Evolutionary conservation across 2,888 invertebrate genomes (phyloP).

Genomic region (Conus canariensis): DNA sequence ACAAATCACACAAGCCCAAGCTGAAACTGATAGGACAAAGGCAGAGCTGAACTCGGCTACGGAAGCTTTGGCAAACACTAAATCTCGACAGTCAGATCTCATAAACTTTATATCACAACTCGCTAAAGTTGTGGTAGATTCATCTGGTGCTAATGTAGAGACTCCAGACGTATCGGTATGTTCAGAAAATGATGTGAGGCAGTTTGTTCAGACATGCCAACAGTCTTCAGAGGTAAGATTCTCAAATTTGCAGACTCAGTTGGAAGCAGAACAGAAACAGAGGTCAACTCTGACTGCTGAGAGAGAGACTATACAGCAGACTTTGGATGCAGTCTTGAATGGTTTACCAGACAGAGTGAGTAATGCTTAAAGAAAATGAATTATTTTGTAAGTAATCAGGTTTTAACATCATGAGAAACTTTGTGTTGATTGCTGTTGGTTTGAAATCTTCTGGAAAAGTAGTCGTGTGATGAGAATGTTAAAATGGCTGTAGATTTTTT

Average conservation of each 20-base stretch:
- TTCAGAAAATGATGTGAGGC: not conserved
- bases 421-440: too few species aligned
- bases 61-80: constrained; percentile 39
- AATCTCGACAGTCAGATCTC: constrained; percentile 21
- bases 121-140: not conserved
- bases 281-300: not conserved
- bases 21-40: constrained; percentile 32
- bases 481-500: too few species aligned
- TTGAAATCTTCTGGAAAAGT: too few species aligned
- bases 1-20: constrained; percentile 37
- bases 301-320: not conserved
- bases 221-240: not conserved
- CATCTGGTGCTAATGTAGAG: not conserved
- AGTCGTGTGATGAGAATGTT: too few species aligned
- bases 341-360: constrained; percentile 25
- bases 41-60: constrained; percentile 32
- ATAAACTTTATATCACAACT: constrained; percentile 4
- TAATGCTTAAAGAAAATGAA: not conserved
- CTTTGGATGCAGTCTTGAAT: not conserved
- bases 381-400: too few species aligned
- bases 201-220: constrained; percentile 17
- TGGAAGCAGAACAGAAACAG: constrained; percentile 10
- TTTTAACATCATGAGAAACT: too few species aligned
- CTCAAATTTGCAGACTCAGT: not conserved
- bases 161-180: not conserved